Evolutionary conservation across 2,888 invertebrate species (phyloP).

Genomic region (Lasius platythorax): DNA sequence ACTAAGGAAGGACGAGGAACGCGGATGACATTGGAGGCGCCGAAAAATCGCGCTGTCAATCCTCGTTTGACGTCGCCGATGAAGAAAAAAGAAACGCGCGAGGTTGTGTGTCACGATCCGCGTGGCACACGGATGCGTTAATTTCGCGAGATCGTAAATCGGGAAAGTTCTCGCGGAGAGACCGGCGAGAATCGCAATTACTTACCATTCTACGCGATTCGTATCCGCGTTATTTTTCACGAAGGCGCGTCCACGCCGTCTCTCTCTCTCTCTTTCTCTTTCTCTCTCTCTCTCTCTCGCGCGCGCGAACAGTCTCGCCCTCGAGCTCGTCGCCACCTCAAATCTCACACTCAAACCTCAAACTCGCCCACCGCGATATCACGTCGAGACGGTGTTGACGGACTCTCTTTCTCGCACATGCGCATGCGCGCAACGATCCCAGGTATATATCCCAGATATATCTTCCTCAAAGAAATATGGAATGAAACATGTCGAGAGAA

Average conservation of each 20-base stretch:
- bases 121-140: neutral
- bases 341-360: neutral
- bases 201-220: conserved; percentile 79
- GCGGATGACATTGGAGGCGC: too few relatives aligned
- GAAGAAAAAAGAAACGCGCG: neutral
- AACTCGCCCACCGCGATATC: conserved; percentile 59
- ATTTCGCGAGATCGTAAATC: neutral
- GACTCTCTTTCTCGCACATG: neutral
- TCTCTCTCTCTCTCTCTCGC: conserved; percentile 44
- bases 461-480: too few relatives aligned
- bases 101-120: conserved; percentile 9
- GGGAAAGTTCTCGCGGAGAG: neutral
- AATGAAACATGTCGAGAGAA: too few relatives aligned
- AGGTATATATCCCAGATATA: too few relatives aligned
- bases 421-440: too few relatives aligned
- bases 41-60: neutral
- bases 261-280: conserved; percentile 66
- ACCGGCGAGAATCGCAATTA: conserved; percentile 10
- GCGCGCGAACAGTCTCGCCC: conserved; percentile 52
- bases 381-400: conserved; percentile 55
- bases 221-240: conserved; percentile 65
- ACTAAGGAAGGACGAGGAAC: neutral
- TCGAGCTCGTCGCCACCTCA: conserved; percentile 59
- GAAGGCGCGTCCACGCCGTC: conserved; percentile 80
- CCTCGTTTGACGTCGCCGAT: neutral